Evolutionary conservation across 2,113 vertebrate genomes (phyloP), one percentile per base, ranked within the genome.

Genomic region (Zapornia atra): DNA sequence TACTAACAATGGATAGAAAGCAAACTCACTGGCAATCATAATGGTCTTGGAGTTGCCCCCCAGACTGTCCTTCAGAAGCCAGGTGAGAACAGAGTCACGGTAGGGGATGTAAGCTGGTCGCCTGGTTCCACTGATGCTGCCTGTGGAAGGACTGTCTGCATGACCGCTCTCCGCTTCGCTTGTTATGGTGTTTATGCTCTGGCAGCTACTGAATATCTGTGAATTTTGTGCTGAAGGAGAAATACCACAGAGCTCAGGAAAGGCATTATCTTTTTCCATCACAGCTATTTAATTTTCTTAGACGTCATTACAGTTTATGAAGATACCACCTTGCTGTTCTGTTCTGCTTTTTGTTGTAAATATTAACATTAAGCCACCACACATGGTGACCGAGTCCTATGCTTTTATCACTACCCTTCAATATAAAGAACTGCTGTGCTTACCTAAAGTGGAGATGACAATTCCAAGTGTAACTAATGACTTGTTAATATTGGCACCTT

Each of bases 401-500:
- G 38, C 12, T 87, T 90, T 88, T 48, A 86, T 40, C 77, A 40
- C 17, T 64, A 18, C 42, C 16, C 6, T 77, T 69, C 59, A 75
- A 51, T 33, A 54, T 17, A 94, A 93, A 72, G n/a, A 63, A 75
- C 34, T 46, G 40, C 46, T 50, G 44, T 48, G 63, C 96, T 94
- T 98, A 99, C 99, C 99, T 92, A 99, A 98, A 81, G 99, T 98
- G 53, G 99, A 99, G 96, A 99, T 99, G 93, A 99, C 99, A 64
- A 99, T 99, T 87, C 99, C 99, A 94, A 99, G 98, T 40, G 99
- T 99, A 92, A 99, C 99, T 84, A 99, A 98, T 22, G 99, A 99
- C 96, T 99, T 99, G 98, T 99, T 99, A 97, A 99, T 99, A 97
- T 99, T 99, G 93, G 99, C 99, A 92, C 99, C 99, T 98, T 99